phyloP scores from a whole-genome alignment of 1,140 invertebrate genomes.

The Panulirus ornatus region DNA sequence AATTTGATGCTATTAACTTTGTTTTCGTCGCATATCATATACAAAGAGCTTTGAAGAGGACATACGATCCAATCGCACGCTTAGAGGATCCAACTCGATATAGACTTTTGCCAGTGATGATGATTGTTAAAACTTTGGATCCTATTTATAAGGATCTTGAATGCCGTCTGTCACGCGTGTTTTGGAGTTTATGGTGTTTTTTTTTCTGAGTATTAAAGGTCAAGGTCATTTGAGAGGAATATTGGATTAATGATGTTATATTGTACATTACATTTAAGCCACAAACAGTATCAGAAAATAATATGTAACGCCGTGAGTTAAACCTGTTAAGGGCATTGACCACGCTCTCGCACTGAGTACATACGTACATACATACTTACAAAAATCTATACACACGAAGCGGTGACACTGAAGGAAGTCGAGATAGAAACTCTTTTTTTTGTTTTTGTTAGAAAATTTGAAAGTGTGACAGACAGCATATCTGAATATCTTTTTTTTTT shows the following conservation, averaged over 20 bases:
- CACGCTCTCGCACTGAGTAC: not conserved
- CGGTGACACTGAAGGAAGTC: not conserved
- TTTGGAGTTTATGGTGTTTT: not conserved
- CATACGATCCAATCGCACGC: not conserved
- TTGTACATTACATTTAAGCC: not conserved
- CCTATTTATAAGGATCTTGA: not conserved
- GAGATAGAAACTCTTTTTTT: too few species aligned
- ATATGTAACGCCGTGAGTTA: not conserved
- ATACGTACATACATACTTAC: slow-evolving; percentile 5
- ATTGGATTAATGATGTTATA: not conserved
- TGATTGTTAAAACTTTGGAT: not conserved
- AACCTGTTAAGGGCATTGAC: not conserved
- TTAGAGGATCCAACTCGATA: not conserved
- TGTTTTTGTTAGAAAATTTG: not conserved
- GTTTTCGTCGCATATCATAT: not conserved
- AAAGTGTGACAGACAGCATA: not conserved
- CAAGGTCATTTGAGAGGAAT: not conserved
- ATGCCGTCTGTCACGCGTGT: not conserved
- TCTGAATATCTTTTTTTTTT: too few species aligned
- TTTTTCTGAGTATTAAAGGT: not conserved
- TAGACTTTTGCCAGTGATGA: not conserved
- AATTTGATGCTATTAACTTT: not conserved
- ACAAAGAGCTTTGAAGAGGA: not conserved
- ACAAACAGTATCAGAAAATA: slow-evolving; percentile 18
- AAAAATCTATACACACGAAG: slow-evolving; percentile 4